Percentiles rank a stretch among this genome's conserved stretches.
phyloP scores from a whole-genome alignment of 2,888 invertebrate species.

The Apotomis turbidana region DNA sequence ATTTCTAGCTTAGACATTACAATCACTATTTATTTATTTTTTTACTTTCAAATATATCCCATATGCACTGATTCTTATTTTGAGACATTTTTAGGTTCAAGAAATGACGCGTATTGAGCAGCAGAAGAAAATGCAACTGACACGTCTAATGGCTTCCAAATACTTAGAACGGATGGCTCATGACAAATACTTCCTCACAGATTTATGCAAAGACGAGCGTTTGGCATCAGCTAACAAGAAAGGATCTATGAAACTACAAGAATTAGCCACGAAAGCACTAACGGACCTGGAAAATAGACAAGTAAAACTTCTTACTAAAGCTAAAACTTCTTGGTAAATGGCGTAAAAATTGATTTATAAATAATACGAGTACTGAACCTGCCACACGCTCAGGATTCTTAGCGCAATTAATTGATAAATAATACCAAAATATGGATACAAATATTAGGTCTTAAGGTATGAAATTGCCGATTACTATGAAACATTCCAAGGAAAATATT shows the following conservation, averaged over 20 bases:
- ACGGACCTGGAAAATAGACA: constrained; percentile 73
- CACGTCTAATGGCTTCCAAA: constrained; percentile 76
- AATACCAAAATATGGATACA: no score
- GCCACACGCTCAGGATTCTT: no score
- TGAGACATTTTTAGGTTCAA: constrained; percentile 57
- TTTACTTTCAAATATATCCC: no score
- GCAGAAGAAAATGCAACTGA: constrained; percentile 69
- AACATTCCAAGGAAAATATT: no score
- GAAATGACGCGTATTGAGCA: constrained; percentile 72
- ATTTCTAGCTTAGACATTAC: background rate
- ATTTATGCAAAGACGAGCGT: constrained; percentile 72
- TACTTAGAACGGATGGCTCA: constrained; percentile 80
- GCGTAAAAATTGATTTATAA: background rate
- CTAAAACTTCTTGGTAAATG: background rate
- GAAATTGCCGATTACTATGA: no score
- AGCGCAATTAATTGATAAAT: no score
- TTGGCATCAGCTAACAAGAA: constrained; percentile 72
- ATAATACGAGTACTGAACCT: background rate
- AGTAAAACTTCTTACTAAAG: constrained; percentile 50
- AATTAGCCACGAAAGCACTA: constrained; percentile 69
- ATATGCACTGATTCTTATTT: background rate
- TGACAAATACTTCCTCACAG: constrained; percentile 76
- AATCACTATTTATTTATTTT: no score
- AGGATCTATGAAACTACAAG: constrained; percentile 66
- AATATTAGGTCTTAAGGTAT: no score